Evolutionary conservation across 2,888 invertebrate genomes (phyloP).

Genomic region (Mimas tiliae): DNA sequence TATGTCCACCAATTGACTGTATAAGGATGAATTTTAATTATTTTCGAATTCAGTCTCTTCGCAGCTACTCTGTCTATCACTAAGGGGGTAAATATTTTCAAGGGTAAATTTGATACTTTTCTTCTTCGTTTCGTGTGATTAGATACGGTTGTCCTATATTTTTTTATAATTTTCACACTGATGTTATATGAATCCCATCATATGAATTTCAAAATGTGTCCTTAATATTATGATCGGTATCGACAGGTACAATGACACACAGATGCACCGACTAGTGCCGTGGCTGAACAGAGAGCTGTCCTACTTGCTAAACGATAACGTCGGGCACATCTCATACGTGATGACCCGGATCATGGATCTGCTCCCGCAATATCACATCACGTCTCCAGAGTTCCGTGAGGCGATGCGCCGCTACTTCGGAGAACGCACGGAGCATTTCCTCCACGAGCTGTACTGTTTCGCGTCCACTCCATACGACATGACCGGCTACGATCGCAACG

Average conservation of each 20-base stretch:
- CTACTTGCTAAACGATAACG: constrained; percentile 88
- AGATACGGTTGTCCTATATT: no score
- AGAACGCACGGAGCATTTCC: constrained; percentile 91
- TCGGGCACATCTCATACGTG: constrained; percentile 87
- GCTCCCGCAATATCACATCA: constrained; percentile 87
- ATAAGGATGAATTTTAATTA: no score
- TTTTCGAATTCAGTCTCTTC: no score
- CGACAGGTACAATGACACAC: constrained; percentile 89
- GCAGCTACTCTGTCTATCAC: no score
- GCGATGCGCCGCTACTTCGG: constrained; percentile 88
- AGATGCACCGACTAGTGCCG: constrained; percentile 92
- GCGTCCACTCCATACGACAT: constrained; percentile 95
- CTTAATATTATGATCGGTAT: background rate
- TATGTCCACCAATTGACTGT: no score
- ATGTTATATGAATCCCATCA: no score
- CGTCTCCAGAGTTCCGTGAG: constrained; percentile 88
- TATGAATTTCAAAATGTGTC: background rate
- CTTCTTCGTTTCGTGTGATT: no score
- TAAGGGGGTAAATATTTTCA: no score
- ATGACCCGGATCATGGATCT: constrained; percentile 88
- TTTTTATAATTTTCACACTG: no score
- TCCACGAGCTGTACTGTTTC: constrained; percentile 94
- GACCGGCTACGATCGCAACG: constrained; percentile 90
- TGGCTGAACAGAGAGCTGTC: constrained; percentile 95
- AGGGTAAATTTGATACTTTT: no score